Evolutionary conservation across 2,113 vertebrate species (phyloP), one percentile per base, ranked within the genome.

Genomic region (Telmatochromis sp.): DNA sequence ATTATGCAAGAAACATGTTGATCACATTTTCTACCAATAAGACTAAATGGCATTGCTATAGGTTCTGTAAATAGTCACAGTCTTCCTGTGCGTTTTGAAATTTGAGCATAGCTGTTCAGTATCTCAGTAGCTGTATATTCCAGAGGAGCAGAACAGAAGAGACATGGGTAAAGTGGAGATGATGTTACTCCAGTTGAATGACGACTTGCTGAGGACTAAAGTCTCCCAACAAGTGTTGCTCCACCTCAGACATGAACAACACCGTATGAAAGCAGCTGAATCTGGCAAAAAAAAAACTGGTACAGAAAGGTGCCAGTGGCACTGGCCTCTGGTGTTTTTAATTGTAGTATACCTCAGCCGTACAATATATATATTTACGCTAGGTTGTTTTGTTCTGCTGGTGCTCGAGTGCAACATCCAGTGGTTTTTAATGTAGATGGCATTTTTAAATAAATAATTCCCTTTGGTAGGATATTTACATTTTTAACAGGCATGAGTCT

Each of bases 381-480:
- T 47, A 49, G 26, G 23, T 78, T 78, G 40, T 45, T 73, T 73
- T 45, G 73, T 13, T 78, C 45, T 78, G 73, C 73, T 78, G 73
- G 73, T 78, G 45, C 42, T 51, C 10, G 2, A 51, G 45, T 78
- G 73, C 45, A 78, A 78, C 45, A 51, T 78, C 73, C 26, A 51
- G 26, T 78, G 26, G 15, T 78, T 78, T 26, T 51, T 47, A 49
- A 49, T 19, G 42, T 51, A 63, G 58, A 63, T 11, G 58, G 58
- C 58, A 63, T 63, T 19, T 19, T 19, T 35, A 78, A 78, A 78
- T 78, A 78, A 49, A 88, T 54, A 42, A 37, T 81, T 86, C 73
- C 79, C 86, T 89, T 90, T 92, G 85, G 89, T 90, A 86, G 23
- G 12, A 89, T 90, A 92, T 89, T 88, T 88, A 92, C 82, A 90